Conservation (phyloP, 2,888 invertebrate species). For the Thereva nobilitata region DNA sequence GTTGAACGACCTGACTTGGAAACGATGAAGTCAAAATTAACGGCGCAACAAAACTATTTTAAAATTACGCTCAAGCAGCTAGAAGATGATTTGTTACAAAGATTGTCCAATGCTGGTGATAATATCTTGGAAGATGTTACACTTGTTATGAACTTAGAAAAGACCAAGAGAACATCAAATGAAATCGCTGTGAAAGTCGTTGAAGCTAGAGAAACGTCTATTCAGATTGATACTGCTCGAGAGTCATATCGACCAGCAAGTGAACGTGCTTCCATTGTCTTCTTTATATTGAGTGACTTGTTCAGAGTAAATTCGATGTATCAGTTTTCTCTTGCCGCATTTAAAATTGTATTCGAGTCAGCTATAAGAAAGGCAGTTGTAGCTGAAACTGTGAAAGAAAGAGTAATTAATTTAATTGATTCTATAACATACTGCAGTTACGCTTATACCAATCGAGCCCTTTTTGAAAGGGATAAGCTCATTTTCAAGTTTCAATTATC, state of each 20-base stretch:
- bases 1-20: slow-evolving; percentile 91
- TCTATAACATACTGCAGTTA: slow-evolving; percentile 86
- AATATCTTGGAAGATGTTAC: slow-evolving; percentile 90
- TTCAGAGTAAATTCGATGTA: slow-evolving; percentile 93
- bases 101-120: slow-evolving; percentile 87
- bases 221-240: slow-evolving; percentile 87
- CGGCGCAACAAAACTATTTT: slow-evolving; percentile 91
- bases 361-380: slow-evolving; percentile 73
- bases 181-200: slow-evolving; percentile 86
- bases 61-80: slow-evolving; percentile 88
- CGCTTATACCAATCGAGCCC: slow-evolving; percentile 84
- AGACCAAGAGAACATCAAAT: slow-evolving; percentile 88
- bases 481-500: slow-evolving; percentile 88
- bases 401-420: slow-evolving; percentile 80
- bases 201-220: slow-evolving; percentile 83
- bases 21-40: slow-evolving; percentile 76
- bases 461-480: slow-evolving; percentile 90
- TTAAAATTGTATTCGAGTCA: slow-evolving; percentile 83
- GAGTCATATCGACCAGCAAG: slow-evolving; percentile 88
- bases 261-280: slow-evolving; percentile 82
- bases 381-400: slow-evolving; percentile 70
- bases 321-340: slow-evolving; percentile 93
- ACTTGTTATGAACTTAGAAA: slow-evolving; percentile 89
- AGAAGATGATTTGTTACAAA: slow-evolving; percentile 87
- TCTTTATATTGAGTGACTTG: slow-evolving; percentile 91